These are phyloP conservation scores for Leucophenga montana DNA, from an alignment of 2,888 invertebrate genomes.

Conservation along the genomic window DNA sequence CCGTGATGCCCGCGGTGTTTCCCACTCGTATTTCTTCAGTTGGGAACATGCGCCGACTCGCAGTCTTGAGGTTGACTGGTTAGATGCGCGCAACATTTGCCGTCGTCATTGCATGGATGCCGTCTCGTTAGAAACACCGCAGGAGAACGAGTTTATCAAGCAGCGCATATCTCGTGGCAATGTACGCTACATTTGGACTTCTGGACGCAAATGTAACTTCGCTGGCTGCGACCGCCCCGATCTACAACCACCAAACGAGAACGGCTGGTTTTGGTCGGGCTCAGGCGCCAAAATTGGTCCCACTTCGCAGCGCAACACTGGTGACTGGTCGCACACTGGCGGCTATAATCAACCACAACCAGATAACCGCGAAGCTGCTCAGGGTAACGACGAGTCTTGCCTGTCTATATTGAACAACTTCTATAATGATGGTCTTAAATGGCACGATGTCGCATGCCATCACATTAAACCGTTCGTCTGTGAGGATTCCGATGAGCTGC, in stretches of 20 bases:
- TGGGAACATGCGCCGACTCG: slow-evolving; percentile 91
- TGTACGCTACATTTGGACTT: slow-evolving; percentile 90
- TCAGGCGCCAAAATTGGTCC: slow-evolving; percentile 93
- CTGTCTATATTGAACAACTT: slow-evolving; percentile 91
- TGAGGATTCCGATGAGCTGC: slow-evolving; percentile 91
- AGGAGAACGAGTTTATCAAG: slow-evolving; percentile 91
- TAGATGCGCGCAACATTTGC: slow-evolving; percentile 92
- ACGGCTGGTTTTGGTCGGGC: slow-evolving; percentile 96
- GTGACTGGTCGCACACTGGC: slow-evolving; percentile 92
- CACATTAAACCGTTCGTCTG: slow-evolving; percentile 91
- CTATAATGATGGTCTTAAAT: slow-evolving; percentile 90
- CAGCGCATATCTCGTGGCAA: slow-evolving; percentile 87
- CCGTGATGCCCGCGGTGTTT: slow-evolving; percentile 89
- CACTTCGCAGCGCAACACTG: slow-evolving; percentile 89
- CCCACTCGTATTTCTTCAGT: slow-evolving; percentile 94
- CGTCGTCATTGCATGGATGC: slow-evolving; percentile 95
- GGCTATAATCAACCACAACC: slow-evolving; percentile 91
- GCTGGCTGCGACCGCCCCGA: slow-evolving; percentile 89
- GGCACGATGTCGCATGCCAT: slow-evolving; percentile 91
- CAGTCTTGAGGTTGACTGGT: slow-evolving; percentile 89
- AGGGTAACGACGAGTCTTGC: slow-evolving; percentile 94
- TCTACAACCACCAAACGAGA: slow-evolving; percentile 87
- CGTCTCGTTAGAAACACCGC: slow-evolving; percentile 90
- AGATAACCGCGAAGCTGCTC: slow-evolving; percentile 91
- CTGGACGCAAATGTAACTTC: slow-evolving; percentile 93